phyloP scores from a whole-genome alignment of 2,113 vertebrate species.

The Damaliscus lunatus region DNA sequence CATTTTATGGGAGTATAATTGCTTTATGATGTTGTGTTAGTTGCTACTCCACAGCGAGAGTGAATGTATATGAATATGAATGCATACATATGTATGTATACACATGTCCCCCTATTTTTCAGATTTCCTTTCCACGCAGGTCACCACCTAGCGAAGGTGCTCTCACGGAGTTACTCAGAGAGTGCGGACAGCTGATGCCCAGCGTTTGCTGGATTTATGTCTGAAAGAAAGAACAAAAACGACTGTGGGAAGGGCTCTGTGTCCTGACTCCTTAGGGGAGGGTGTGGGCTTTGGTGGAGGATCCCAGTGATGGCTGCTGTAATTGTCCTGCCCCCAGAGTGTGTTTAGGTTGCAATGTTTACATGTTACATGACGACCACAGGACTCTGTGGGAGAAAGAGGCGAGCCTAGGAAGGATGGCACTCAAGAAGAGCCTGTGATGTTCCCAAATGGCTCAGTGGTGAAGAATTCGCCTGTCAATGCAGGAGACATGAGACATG shows the following conservation, averaged over 20 bases:
- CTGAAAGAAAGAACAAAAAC: not conserved
- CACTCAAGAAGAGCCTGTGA: not conserved
- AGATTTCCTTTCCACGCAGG: not conserved
- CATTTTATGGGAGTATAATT: not conserved
- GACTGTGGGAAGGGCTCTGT: not conserved
- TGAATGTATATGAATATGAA: not conserved
- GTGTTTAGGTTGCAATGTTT: not conserved
- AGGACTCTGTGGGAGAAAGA: not conserved
- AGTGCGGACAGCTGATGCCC: not conserved
- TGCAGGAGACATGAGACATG: not conserved
- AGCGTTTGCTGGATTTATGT: not conserved
- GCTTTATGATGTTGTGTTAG: not conserved
- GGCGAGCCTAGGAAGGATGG: fast-evolving
- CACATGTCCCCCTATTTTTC: not conserved
- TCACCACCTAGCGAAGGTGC: not conserved
- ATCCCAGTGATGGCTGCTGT: not conserved
- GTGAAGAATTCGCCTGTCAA: not conserved
- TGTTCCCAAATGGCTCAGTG: not conserved
- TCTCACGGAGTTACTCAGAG: not conserved
- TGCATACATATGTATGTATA: not conserved
- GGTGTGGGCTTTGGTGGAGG: not conserved
- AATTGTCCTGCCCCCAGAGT: not conserved
- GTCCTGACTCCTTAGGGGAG: not conserved
- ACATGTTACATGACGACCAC: not conserved
- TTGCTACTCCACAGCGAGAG: not conserved